These are phyloP conservation scores for Aricia artaxerxes DNA, from an alignment of 2,888 invertebrate species.

Conservation along the genomic window DNA sequence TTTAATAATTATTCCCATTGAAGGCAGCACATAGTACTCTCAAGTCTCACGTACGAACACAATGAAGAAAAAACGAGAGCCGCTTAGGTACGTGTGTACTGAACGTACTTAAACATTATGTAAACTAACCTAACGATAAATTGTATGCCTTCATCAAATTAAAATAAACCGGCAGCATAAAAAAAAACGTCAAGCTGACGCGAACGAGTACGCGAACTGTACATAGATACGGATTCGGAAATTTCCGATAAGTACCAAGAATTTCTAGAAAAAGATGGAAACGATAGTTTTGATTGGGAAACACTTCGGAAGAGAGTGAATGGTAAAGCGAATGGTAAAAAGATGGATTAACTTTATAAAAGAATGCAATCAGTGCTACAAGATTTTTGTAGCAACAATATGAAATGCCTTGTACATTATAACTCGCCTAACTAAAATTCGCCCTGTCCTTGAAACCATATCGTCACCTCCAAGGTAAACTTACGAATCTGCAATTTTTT, in stretches of 20 bases:
- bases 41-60: background rate
- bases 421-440: no score
- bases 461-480: no score
- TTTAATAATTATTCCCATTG: no score
- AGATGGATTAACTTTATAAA: no score
- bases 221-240: background rate
- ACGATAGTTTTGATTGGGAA: background rate
- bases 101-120: slow-evolving; percentile 3
- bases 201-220: background rate
- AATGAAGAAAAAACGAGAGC: slow-evolving; percentile 9
- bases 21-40: background rate
- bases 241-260: background rate
- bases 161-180: background rate
- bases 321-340: no score
- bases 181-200: background rate
- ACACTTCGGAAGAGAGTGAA: no score
- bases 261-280: background rate
- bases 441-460: no score
- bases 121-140: slow-evolving; percentile 1
- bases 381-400: no score
- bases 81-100: background rate
- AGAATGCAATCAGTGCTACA: no score
- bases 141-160: background rate
- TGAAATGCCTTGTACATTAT: no score
- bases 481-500: no score